Evolutionary conservation across 1,140 invertebrate genomes (phyloP).

Genomic region (Danaus melanippus): DNA sequence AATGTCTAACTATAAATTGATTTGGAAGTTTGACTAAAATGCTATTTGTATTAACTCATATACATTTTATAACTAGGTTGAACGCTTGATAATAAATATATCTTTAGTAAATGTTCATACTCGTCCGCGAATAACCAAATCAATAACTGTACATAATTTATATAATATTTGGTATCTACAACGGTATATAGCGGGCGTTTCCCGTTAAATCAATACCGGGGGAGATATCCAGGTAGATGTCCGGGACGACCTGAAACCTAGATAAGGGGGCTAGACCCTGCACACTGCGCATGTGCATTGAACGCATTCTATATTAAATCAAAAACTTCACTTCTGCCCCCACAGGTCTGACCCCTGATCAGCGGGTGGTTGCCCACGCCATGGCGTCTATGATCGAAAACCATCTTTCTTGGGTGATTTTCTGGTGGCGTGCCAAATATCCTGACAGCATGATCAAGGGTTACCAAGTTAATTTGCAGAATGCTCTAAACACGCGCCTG

Average conservation of each 20-base stretch:
- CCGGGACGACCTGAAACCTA: slow-evolving; percentile 29
- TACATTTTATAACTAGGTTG: too few relatives aligned
- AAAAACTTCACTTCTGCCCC: slow-evolving; percentile 8
- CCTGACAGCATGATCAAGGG: slow-evolving; percentile 88
- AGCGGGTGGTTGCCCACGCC: slow-evolving; percentile 90
- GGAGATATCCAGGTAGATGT: slow-evolving; percentile 4
- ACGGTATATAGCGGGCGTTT: too few relatives aligned
- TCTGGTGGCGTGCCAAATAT: slow-evolving; percentile 91
- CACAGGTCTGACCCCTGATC: slow-evolving; percentile 81
- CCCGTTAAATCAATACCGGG: slow-evolving; percentile 15
- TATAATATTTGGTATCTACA: too few relatives aligned
- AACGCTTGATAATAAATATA: too few relatives aligned
- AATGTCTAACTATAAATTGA: too few relatives aligned
- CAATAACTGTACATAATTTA: too few relatives aligned
- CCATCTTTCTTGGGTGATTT: slow-evolving; percentile 90
- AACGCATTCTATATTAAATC: slow-evolving; percentile 6
- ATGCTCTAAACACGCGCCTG: slow-evolving; percentile 86
- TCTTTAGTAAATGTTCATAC: too few relatives aligned
- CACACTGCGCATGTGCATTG: slow-evolving; percentile 46
- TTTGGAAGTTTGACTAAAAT: too few relatives aligned
- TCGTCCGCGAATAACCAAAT: too few relatives aligned
- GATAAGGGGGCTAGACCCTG: slow-evolving; percentile 14
- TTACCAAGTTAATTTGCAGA: slow-evolving; percentile 92
- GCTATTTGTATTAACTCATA: too few relatives aligned
- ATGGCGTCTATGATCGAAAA: slow-evolving; percentile 96